Evolutionary conservation across 2,797 vertebrate species (phyloP).

Genomic region (Darevskia nairensis): DNA sequence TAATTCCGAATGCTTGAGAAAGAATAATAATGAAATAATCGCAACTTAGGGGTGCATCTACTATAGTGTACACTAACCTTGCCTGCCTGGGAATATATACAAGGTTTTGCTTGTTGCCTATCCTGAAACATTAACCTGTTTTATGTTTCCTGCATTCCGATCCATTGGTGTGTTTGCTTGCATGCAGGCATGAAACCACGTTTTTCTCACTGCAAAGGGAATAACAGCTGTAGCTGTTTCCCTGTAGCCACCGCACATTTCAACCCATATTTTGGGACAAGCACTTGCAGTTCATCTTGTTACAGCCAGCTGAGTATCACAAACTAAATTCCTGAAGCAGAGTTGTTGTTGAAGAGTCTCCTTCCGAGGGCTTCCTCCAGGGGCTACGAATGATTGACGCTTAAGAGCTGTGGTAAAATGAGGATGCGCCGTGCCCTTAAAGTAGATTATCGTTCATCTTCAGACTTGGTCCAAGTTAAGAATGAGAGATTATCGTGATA

Average conservation of each 20-base stretch:
- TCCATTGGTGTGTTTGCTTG: neutral
- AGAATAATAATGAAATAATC: neutral
- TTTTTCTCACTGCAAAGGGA: no score
- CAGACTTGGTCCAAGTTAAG: conserved; percentile 6
- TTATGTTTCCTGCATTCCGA: neutral
- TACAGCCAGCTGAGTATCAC: neutral
- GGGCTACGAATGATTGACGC: neutral
- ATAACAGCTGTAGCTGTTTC: neutral
- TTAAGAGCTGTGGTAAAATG: conserved; percentile 19
- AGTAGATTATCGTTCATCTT: conserved; percentile 34
- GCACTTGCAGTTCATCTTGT: neutral
- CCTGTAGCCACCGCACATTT: neutral
- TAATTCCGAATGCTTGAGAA: neutral
- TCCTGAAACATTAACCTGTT: neutral
- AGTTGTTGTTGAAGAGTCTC: neutral
- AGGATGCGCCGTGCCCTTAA: conserved; percentile 8
- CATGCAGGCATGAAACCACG: neutral
- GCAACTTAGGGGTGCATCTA: neutral
- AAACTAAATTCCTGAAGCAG: neutral
- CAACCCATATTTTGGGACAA: neutral
- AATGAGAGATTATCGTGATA: conserved; percentile 19
- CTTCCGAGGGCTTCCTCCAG: neutral
- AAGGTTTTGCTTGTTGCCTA: neutral
- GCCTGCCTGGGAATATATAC: neutral
- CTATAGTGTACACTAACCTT: neutral